Base-by-base conservation (phyloP, 2,797 vertebrate genomes). In the Phalanger gymnotis region DNA sequence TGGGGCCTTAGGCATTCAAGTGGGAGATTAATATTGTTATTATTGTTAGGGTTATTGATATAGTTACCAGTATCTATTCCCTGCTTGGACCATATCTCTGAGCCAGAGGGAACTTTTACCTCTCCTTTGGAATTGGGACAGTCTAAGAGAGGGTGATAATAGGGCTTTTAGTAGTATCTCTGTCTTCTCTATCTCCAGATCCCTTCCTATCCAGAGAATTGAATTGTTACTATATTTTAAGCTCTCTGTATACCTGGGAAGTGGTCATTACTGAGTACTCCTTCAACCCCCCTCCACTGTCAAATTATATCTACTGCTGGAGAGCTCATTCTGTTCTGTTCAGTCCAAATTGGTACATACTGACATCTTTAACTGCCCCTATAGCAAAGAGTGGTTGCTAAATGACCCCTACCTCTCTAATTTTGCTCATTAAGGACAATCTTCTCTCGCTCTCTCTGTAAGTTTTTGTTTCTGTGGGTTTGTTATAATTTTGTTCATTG, bases 1-100 rank as follows among this genome's bases (percentile, higher is more conserved):
- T 92, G 96, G 96, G 96, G 96, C 95, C 97, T 95, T 91, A 93
- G 92, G 92, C 54, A 25, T 95, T 96, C 96, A 94, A 51, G 91
- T 94, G 95, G 92, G 90, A 87, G 53, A 95, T 96, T 61, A n/a
- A 19, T 34, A 22, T n/a, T n/a, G 28, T 73, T 73, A 40, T 16
- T 66, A n/a, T 40, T 73, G 16, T 25, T 66, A 16, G 14, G 11
- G 12, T 58, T 73, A 40, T 73, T 54, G 54, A 13, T 54, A 3
- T 54, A 27, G 47, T 87, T 34, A 27, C 3, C 9, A 51, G 95
- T 95, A 54, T n/a, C 92, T 30, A 58, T 95, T 93, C 93, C 31
- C 52, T 61, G 92, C 92, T 47, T 57, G 53, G 95, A 92, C 93
- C 91, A 96, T 95, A 93, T 92, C 92, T 92, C 94, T 97, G 92